Conservation (phyloP, 2,113 vertebrate species). For the Cynoglossus semilaevis region DNA sequence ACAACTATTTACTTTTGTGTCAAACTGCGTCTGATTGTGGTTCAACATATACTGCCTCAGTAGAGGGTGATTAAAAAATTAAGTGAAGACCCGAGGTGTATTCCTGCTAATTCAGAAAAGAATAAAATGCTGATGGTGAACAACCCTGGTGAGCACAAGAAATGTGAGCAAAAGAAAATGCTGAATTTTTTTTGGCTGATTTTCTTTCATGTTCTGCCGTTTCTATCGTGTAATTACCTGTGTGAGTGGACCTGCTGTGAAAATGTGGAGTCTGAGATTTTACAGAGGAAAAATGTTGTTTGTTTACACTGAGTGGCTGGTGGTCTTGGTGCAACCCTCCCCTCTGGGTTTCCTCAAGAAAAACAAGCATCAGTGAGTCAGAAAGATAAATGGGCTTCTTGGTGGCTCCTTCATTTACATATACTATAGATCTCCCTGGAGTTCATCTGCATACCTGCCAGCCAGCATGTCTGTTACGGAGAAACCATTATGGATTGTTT, state of each 20-base stretch:
- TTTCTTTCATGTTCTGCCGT: conserved; percentile 21
- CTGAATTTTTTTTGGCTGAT: conserved; percentile 17
- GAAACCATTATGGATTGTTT: not conserved
- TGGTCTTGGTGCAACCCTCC: conserved; percentile 43
- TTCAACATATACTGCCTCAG: too few relatives aligned
- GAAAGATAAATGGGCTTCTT: conserved; percentile 22
- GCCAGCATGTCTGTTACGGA: not conserved
- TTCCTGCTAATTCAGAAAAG: not conserved
- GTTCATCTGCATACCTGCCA: conserved; percentile 8
- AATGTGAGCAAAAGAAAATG: conserved; percentile 23
- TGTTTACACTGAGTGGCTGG: conserved; percentile 57
- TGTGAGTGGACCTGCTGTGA: conserved; percentile 51
- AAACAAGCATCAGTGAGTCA: conserved; percentile 35
- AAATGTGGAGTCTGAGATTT: conserved; percentile 34
- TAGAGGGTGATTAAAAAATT: not conserved
- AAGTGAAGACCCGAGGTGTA: not conserved
- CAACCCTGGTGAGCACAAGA: conserved; percentile 5
- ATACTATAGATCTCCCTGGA: not conserved
- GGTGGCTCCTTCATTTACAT: not conserved
- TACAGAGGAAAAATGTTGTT: conserved; percentile 43
- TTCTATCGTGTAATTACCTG: conserved; percentile 48
- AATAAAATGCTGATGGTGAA: conserved; percentile 1
- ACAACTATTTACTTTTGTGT: too few relatives aligned
- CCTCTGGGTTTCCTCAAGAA: conserved; percentile 9
- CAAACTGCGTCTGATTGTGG: too few relatives aligned